Evolutionary conservation across 2,888 invertebrate genomes (phyloP).

Genomic region (Pyrrhosoma nymphula): DNA sequence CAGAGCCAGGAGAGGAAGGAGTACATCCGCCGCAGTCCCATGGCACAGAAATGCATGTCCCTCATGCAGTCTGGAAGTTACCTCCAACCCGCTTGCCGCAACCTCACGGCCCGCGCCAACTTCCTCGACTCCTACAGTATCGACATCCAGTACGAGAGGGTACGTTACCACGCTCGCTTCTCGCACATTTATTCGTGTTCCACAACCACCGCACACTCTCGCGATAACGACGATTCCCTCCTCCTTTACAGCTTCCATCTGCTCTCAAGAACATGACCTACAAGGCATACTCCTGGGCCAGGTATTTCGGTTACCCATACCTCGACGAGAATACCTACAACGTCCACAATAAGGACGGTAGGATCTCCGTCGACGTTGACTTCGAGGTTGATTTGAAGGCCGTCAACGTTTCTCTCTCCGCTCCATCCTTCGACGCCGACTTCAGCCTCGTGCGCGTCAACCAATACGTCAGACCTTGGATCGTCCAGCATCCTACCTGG

Average conservation of each 20-base stretch:
- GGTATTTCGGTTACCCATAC: conserved; percentile 79
- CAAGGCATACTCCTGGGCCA: conserved; percentile 78
- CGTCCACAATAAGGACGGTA: conserved; percentile 76
- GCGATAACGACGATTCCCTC: neutral
- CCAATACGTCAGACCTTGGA: conserved; percentile 76
- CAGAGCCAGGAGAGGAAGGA: conserved; percentile 80
- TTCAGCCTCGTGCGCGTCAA: conserved; percentile 79
- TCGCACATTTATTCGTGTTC: neutral
- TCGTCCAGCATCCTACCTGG: conserved; percentile 80
- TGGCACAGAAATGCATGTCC: conserved; percentile 79
- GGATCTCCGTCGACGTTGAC: conserved; percentile 78
- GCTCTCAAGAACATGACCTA: conserved; percentile 78
- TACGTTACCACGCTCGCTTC: conserved; percentile 25
- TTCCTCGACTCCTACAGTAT: conserved; percentile 80
- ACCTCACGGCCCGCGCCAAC: conserved; percentile 80
- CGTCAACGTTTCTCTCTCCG: conserved; percentile 79
- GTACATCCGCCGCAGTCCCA: conserved; percentile 78
- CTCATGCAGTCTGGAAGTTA: conserved; percentile 81
- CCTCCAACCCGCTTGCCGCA: conserved; percentile 81
- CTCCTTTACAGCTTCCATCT: conserved; percentile 75
- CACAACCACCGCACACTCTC: neutral
- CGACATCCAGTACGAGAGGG: conserved; percentile 79
- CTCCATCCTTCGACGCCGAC: conserved; percentile 76
- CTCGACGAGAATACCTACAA: conserved; percentile 79
- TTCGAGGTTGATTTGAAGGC: conserved; percentile 78